Evolutionary conservation across 1,140 invertebrate species (phyloP).

Genomic region (Eupeodes corollae): DNA sequence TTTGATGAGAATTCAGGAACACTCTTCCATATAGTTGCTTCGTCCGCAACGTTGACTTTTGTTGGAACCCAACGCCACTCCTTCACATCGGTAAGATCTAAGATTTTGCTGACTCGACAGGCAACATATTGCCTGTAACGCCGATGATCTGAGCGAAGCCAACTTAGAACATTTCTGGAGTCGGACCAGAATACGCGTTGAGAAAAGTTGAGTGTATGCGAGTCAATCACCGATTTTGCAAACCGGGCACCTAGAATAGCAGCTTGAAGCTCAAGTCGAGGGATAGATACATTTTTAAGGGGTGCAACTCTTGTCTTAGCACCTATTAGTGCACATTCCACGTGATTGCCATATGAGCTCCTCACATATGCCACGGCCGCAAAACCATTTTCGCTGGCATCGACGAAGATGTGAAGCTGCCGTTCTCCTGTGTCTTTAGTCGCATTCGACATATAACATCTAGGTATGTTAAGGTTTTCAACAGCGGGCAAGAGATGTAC

Average conservation of each 20-base stretch:
- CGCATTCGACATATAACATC: neutral
- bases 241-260: constrained; percentile 17
- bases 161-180: constrained; percentile 22
- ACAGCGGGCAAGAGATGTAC: no score
- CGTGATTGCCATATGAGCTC: neutral
- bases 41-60: constrained; percentile 20
- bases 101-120: constrained; percentile 34
- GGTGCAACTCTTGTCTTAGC: constrained; percentile 17
- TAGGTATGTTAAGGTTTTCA: neutral
- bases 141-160: no score
- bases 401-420: no score
- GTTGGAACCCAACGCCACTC: constrained; percentile 20
- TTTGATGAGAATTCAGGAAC: neutral
- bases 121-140: constrained; percentile 32
- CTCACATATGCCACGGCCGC: constrained; percentile 19
- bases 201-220: constrained; percentile 1
- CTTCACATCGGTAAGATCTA: constrained; percentile 6
- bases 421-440: neutral
- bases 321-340: constrained; percentile 7
- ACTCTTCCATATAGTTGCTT: constrained; percentile 5
- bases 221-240: neutral
- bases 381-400: no score
- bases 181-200: constrained; percentile 23
- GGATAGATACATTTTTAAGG: constrained; percentile 14
- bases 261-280: constrained; percentile 19